Evolutionary conservation across 2,113 vertebrate species (phyloP).

Genomic region (Saguinus imperator): DNA sequence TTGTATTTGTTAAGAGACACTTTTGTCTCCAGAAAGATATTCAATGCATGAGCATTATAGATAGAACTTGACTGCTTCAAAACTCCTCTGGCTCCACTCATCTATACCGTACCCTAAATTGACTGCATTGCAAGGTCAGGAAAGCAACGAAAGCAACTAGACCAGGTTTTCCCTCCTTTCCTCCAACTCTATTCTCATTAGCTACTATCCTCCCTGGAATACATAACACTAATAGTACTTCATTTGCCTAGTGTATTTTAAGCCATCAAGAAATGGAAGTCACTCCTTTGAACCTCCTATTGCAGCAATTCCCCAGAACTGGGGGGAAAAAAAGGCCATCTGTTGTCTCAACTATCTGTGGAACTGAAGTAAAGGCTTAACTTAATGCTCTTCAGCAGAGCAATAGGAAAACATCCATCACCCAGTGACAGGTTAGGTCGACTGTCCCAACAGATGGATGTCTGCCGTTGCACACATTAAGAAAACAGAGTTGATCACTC

Average conservation of each 20-base stretch:
- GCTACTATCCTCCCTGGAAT: neutral
- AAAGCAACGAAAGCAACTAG: neutral
- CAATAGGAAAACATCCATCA: constrained; percentile 87
- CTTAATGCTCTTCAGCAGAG: constrained; percentile 85
- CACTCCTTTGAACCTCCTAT: constrained; percentile 65
- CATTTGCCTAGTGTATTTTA: constrained; percentile 71
- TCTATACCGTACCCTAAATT: neutral
- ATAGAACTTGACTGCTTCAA: constrained; percentile 5
- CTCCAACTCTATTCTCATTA: neutral
- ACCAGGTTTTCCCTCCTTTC: neutral
- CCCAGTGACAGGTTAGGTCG: constrained; percentile 80
- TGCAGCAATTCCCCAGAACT: constrained; percentile 76
- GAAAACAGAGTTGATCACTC: constrained; percentile 80
- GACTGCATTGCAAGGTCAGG: neutral
- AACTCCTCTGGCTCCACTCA: neutral
- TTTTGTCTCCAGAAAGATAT: neutral
- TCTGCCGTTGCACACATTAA: constrained; percentile 82
- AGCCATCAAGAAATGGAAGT: constrained; percentile 61
- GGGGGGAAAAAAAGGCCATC: constrained; percentile 78
- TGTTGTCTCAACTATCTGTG: constrained; percentile 84
- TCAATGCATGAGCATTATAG: neutral
- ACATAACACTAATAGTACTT: constrained; percentile 39
- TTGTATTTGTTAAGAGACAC: constrained; percentile 19
- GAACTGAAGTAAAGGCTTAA: constrained; percentile 83
- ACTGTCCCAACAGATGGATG: constrained; percentile 80